A percentile compares a stretch with the other conserved stretches of the same genome.
phyloP scores from a whole-genome alignment of 2,797 vertebrate species.

The Molossus molossus region DNA sequence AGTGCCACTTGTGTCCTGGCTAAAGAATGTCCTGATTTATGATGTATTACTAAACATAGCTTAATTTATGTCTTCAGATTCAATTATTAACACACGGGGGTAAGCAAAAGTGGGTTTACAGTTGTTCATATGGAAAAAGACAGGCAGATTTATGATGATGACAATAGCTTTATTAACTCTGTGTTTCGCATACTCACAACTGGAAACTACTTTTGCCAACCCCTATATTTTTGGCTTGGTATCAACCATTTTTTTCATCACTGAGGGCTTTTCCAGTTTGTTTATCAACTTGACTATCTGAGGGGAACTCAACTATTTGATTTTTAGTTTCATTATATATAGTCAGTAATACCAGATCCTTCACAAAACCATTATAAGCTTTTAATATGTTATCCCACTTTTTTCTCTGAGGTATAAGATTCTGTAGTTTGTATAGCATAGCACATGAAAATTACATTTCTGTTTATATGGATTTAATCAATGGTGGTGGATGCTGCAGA shows the following conservation, averaged over 20 bases:
- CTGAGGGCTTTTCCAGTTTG: neutral
- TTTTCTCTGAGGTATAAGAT: too few species aligned
- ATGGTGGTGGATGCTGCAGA: too few species aligned
- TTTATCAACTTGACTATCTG: neutral
- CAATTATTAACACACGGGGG: neutral
- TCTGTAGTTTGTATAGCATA: too few species aligned
- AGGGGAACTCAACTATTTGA: neutral
- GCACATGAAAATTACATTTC: too few species aligned
- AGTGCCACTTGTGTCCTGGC: neutral
- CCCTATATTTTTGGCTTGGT: neutral
- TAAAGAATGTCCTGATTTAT: neutral
- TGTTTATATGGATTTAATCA: too few species aligned
- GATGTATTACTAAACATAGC: neutral
- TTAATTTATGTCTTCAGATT: neutral
- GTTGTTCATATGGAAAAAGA: neutral
- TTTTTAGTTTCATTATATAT: neutral
- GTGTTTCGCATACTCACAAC: neutral
- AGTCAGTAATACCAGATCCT: too few species aligned
- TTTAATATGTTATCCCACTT: too few species aligned
- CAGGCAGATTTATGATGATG: neutral
- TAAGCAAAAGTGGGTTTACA: neutral
- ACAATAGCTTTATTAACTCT: neutral
- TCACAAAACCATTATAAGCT: too few species aligned
- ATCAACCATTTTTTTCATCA: neutral
- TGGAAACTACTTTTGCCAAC: neutral